Evolutionary conservation across 2,888 invertebrate species (phyloP).

Genomic region (Cosmia pyralina): DNA sequence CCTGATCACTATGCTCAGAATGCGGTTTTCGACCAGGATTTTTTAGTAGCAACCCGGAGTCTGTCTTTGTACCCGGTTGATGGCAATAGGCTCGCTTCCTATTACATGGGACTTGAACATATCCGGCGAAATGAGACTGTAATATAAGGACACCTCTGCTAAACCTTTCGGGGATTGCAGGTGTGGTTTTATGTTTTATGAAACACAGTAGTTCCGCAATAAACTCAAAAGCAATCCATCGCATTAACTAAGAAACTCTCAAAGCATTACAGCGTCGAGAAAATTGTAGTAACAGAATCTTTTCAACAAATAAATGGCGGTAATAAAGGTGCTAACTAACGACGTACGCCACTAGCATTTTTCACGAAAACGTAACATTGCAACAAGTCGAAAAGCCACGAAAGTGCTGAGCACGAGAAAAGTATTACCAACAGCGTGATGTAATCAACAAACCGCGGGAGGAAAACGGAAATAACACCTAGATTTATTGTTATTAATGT

Average conservation of each 20-base stretch:
- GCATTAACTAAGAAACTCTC: background rate
- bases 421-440: background rate
- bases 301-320: slow-evolving; percentile 24
- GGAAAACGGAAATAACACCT: background rate
- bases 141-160: too few relatives aligned
- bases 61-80: too few relatives aligned
- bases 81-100: too few relatives aligned
- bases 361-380: slow-evolving; percentile 29
- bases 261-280: background rate
- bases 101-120: too few relatives aligned
- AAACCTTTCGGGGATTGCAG: too few relatives aligned
- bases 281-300: slow-evolving; percentile 32
- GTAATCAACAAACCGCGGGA: slow-evolving; percentile 12
- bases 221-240: slow-evolving; percentile 8
- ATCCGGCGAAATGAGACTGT: too few relatives aligned
- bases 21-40: too few relatives aligned
- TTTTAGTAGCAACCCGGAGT: background rate
- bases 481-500: slow-evolving; percentile 4
- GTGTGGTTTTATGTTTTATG: too few relatives aligned
- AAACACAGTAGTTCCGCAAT: background rate
- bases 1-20: background rate
- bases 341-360: slow-evolving; percentile 19
- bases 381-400: slow-evolving; percentile 22
- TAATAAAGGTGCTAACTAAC: slow-evolving; percentile 26
- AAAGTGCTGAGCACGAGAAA: slow-evolving; percentile 9